These are phyloP conservation scores for Pyxicephalus adspersus DNA, from an alignment of 2,113 vertebrate genomes.

Conservation along the genomic window DNA sequence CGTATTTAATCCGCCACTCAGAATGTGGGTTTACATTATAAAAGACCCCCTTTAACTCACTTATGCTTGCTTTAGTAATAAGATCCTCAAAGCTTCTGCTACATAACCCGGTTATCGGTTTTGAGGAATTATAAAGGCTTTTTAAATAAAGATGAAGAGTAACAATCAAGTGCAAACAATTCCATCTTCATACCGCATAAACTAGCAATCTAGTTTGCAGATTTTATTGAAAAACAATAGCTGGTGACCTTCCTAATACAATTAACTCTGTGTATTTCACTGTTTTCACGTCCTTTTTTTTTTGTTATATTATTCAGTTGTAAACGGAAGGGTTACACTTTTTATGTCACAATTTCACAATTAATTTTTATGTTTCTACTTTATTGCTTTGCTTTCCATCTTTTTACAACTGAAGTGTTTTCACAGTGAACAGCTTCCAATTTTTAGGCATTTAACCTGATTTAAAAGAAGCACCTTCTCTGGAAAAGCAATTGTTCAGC, in stretches of 20 bases:
- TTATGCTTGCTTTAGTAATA: background rate
- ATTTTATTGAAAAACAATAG: background rate
- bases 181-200: background rate
- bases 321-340: background rate
- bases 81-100: background rate
- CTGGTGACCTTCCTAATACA: background rate
- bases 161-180: background rate
- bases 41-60: background rate
- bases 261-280: background rate
- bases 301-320: background rate
- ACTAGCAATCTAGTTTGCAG: background rate
- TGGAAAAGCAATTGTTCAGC: constrained; percentile 29
- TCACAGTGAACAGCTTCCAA: background rate
- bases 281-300: too few species aligned
- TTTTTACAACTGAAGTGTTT: constrained; percentile 24
- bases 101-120: background rate
- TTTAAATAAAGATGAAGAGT: background rate
- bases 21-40: background rate
- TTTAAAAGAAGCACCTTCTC: constrained; percentile 32
- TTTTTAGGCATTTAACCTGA: constrained; percentile 51
- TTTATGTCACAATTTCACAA: constrained; percentile 8
- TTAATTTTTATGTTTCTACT: constrained; percentile 29
- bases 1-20: constrained; percentile 44
- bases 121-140: too few species aligned
- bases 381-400: constrained; percentile 28